phyloP scores from a whole-genome alignment of 2,888 invertebrate genomes.

The Eupeodes luniger region DNA sequence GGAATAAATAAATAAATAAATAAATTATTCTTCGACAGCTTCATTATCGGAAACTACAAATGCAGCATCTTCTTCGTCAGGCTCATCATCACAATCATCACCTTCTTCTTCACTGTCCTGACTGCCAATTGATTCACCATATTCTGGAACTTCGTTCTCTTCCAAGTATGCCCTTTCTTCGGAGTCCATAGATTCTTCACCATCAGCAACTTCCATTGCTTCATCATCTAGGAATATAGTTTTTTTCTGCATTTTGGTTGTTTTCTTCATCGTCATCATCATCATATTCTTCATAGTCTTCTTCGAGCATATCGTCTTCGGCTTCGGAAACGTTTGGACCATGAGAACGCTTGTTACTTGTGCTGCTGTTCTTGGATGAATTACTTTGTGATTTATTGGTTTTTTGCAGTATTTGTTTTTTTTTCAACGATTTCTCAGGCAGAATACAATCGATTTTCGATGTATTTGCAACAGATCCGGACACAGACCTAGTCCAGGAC shows the following conservation, averaged over 20 bases:
- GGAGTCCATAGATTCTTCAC: slow-evolving; percentile 84
- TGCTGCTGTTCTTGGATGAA: neutral
- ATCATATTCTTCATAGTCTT: slow-evolving; percentile 55
- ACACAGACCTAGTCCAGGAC: too few relatives aligned
- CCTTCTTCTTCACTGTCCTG: too few relatives aligned
- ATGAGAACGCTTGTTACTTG: neutral
- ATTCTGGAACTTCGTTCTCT: slow-evolving; percentile 85
- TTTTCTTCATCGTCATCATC: slow-evolving; percentile 59
- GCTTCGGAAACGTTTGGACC: slow-evolving; percentile 30
- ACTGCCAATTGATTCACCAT: too few relatives aligned
- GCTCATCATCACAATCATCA: too few relatives aligned
- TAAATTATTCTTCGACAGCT: too few relatives aligned
- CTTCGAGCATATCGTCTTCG: too few relatives aligned
- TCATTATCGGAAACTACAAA: too few relatives aligned
- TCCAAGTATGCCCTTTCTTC: slow-evolving; percentile 85
- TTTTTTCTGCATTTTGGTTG: slow-evolving; percentile 60
- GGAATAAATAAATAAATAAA: too few relatives aligned
- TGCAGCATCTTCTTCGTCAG: too few relatives aligned
- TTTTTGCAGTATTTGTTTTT: slow-evolving; percentile 33
- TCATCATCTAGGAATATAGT: slow-evolving; percentile 80
- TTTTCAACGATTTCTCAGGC: slow-evolving; percentile 13
- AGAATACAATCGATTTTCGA: too few relatives aligned
- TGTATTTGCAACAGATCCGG: too few relatives aligned
- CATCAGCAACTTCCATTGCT: slow-evolving; percentile 79
- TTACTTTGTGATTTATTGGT: neutral